Percentiles rank a stretch among this genome's conserved stretches.
phyloP scores from a whole-genome alignment of 2,797 vertebrate genomes.

The Epinephelus coioides region DNA sequence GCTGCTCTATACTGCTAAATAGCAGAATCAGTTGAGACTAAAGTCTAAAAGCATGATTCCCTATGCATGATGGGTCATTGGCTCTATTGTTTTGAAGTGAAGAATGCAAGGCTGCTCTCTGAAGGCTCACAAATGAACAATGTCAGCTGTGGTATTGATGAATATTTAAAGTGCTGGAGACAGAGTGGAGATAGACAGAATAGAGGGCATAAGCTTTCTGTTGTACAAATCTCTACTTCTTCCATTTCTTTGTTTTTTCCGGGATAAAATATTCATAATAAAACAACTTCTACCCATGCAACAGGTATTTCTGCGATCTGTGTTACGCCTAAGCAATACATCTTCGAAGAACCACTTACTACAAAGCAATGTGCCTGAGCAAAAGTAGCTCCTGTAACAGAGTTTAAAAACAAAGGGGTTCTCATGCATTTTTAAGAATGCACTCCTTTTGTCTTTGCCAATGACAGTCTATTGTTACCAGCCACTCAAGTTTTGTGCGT shows the following conservation, averaged over 20 bases:
- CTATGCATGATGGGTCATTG: slow-evolving; percentile 75
- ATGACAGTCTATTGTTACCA: slow-evolving; percentile 70
- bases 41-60: slow-evolving; percentile 84
- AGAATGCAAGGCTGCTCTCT: slow-evolving; percentile 58
- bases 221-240: slow-evolving; percentile 66
- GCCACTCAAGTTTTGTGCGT: slow-evolving; percentile 32
- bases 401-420: slow-evolving; percentile 49
- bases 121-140: slow-evolving; percentile 74
- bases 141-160: slow-evolving; percentile 73
- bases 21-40: slow-evolving; percentile 51
- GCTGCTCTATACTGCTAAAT: slow-evolving; percentile 50
- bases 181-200: slow-evolving; percentile 65
- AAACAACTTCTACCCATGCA: slow-evolving; percentile 63
- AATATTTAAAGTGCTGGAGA: slow-evolving; percentile 84
- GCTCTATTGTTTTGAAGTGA: slow-evolving; percentile 75
- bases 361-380: slow-evolving; percentile 30
- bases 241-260: slow-evolving; percentile 69
- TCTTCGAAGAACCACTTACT: slow-evolving; percentile 45
- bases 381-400: slow-evolving; percentile 30
- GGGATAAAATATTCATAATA: slow-evolving; percentile 83
- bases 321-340: slow-evolving; percentile 29
- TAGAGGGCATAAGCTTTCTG: slow-evolving; percentile 57
- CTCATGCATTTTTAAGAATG: slow-evolving; percentile 77
- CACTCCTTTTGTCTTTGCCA: slow-evolving; percentile 61
- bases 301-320: slow-evolving; percentile 49